Conservation (phyloP, 2,113 vertebrate genomes). For the Brachypodius melanocephalos region DNA sequence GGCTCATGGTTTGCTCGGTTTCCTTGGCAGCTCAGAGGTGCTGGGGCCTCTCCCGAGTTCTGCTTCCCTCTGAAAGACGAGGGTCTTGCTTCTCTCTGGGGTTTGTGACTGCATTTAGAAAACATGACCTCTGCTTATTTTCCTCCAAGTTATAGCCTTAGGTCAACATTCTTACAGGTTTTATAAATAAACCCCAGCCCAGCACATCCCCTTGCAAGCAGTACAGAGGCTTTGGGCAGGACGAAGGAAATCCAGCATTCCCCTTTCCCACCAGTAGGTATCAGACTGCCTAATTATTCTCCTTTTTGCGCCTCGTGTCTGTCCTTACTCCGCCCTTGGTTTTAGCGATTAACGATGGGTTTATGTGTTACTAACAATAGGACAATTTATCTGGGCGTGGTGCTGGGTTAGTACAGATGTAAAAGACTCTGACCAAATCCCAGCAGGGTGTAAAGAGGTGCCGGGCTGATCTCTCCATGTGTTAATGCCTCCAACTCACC, state of each 20-base stretch:
- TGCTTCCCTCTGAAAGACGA: neutral
- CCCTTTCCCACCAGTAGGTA: conserved; percentile 43
- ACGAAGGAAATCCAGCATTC: neutral
- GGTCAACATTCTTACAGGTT: conserved; percentile 7
- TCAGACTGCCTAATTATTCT: neutral
- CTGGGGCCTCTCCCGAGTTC: neutral
- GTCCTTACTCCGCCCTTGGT: neutral
- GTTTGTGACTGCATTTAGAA: neutral
- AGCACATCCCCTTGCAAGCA: neutral
- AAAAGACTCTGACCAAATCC: neutral
- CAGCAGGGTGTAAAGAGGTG: neutral
- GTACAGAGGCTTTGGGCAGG: neutral
- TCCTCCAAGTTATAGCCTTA: neutral
- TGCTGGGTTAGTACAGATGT: neutral
- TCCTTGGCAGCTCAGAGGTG: neutral
- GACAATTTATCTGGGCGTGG: fast-evolving
- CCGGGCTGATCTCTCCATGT: fast-evolving
- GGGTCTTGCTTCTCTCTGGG: neutral
- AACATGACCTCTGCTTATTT: conserved; percentile 21
- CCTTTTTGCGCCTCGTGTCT: neutral
- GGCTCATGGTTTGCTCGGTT: neutral
- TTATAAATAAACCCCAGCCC: conserved; percentile 22
- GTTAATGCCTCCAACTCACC: fast-evolving
- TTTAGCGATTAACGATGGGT: neutral
- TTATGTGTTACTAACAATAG: neutral